Evolutionary conservation across 2,888 invertebrate genomes (phyloP).

Genomic region (Agrypnus murinus): DNA sequence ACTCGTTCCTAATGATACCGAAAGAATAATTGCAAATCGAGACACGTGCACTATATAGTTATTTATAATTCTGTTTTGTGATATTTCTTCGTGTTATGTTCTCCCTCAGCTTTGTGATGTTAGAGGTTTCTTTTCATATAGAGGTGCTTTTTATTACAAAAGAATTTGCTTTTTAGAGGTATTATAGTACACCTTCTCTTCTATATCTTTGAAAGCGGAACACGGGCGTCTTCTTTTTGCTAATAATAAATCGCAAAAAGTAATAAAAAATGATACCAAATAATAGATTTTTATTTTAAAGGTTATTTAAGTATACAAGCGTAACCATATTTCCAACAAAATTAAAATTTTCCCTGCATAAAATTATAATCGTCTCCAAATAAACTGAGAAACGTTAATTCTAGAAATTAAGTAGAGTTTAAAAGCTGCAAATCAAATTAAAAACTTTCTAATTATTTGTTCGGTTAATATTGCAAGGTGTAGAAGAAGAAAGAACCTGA

Average conservation of each 20-base stretch:
- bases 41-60: constrained; percentile 27
- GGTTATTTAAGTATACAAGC: no score
- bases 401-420: not conserved
- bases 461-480: constrained; percentile 1
- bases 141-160: constrained; percentile 28
- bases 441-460: not conserved
- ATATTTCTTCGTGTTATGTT: constrained; percentile 19
- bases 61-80: constrained; percentile 36
- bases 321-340: no score
- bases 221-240: constrained; percentile 4
- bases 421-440: constrained; percentile 9
- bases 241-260: constrained; percentile 11
- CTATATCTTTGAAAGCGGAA: constrained; percentile 1
- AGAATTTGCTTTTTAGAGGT: constrained; percentile 13
- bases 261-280: no score
- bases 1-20: constrained; percentile 19
- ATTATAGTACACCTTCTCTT: no score
- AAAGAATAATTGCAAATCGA: constrained; percentile 20
- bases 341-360: no score
- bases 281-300: no score
- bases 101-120: constrained; percentile 1
- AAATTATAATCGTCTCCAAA: no score
- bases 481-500: not conserved
- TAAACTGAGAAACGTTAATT: no score
- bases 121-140: no score